Conservation (phyloP, 1,140 invertebrate species). For the Lordiphosa stackelbergi region DNA sequence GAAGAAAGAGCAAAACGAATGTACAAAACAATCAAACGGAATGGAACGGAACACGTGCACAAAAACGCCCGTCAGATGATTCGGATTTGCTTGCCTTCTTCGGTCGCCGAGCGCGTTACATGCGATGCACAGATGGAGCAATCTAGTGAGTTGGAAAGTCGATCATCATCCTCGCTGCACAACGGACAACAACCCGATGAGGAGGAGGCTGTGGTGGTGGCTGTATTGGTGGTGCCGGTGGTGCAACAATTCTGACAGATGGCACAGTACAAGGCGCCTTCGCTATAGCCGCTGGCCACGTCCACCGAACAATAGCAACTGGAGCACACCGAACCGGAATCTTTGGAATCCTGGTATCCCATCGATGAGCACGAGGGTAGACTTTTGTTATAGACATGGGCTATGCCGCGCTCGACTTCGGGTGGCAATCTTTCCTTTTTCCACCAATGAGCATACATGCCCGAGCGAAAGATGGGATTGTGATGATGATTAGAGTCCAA, state of each 20-base stretch:
- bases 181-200: constrained; percentile 63
- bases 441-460: constrained; percentile 94
- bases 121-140: constrained; percentile 61
- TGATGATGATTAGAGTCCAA: constrained; percentile 15
- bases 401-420: constrained; percentile 80
- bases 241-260: constrained; percentile 62
- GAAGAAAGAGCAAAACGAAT: constrained; percentile 79
- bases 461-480: constrained; percentile 84
- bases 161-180: constrained; percentile 45
- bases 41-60: constrained; percentile 61
- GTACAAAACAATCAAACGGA: constrained; percentile 71
- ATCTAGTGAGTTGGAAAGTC: constrained; percentile 53
- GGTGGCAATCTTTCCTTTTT: constrained; percentile 89
- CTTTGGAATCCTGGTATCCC: constrained; percentile 30
- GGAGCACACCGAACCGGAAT: constrained; percentile 47
- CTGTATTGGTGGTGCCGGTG: constrained; percentile 59
- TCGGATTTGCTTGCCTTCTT: constrained; percentile 74
- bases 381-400: constrained; percentile 72
- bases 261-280: constrained; percentile 62
- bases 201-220: constrained; percentile 46
- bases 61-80: constrained; percentile 41
- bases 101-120: constrained; percentile 36
- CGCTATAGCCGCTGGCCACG: constrained; percentile 60
- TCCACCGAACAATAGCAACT: constrained; percentile 52
- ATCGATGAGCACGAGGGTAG: constrained; percentile 10